These are phyloP conservation scores for Exaiptasia diaphana DNA, from an alignment of 64 coral and sea anemone genomes.

Conservation along the genomic window DNA sequence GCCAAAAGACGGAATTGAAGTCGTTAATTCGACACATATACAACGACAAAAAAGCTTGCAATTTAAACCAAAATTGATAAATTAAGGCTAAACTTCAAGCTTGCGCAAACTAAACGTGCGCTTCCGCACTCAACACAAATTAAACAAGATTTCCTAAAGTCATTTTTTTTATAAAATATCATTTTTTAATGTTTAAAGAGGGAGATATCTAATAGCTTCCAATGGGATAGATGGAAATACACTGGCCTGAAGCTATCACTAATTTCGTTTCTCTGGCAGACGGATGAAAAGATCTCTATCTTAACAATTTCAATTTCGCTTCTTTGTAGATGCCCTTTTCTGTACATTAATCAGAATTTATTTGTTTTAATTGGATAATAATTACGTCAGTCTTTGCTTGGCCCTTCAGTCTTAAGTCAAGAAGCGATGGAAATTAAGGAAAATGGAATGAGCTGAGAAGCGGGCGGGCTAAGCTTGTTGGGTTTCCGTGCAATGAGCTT, in stretches of 20 bases:
- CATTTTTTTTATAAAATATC: too few species aligned
- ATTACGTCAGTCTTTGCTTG: not conserved
- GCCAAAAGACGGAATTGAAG: not conserved
- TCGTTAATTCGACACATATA: constrained; percentile 1
- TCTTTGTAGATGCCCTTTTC: constrained; percentile 3
- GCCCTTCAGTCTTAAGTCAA: not conserved
- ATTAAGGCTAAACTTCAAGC: too few species aligned
- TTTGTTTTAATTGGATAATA: not conserved
- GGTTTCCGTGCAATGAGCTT: not conserved
- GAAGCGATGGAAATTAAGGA: not conserved
- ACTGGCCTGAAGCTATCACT: too few species aligned
- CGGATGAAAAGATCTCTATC: not conserved
- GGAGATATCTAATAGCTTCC: too few species aligned
- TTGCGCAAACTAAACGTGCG: too few species aligned
- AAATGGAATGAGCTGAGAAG: not conserved
- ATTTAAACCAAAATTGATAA: too few species aligned
- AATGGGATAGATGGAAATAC: too few species aligned
- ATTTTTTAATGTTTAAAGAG: too few species aligned
- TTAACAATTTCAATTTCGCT: not conserved
- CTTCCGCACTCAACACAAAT: too few species aligned
- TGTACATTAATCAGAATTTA: not conserved
- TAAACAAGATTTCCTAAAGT: too few species aligned
- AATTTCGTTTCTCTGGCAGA: too few species aligned
- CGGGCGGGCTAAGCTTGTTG: not conserved
- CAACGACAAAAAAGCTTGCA: too few species aligned